Evolutionary conservation across 2,888 invertebrate species (phyloP).

Genomic region (Rotaria macrura): DNA sequence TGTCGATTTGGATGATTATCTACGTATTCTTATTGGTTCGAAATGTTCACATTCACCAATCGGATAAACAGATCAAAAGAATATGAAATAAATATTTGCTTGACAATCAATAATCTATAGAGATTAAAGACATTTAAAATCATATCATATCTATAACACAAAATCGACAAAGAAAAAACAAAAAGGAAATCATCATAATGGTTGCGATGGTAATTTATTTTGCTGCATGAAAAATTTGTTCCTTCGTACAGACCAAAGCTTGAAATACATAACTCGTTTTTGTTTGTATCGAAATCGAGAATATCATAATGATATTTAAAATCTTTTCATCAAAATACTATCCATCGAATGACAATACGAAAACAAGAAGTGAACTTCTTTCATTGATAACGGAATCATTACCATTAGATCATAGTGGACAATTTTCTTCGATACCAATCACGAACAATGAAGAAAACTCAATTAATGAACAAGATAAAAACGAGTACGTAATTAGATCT

Average conservation of each 20-base stretch:
- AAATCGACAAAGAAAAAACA: not conserved
- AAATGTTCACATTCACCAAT: too few relatives aligned
- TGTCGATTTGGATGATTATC: too few relatives aligned
- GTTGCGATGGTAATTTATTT: not conserved
- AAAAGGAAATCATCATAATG: not conserved
- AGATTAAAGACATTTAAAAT: not conserved
- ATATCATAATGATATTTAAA: not conserved
- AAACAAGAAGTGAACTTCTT: not conserved
- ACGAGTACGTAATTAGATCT: too few relatives aligned
- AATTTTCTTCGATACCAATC: not conserved
- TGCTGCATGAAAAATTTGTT: not conserved
- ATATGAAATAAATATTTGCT: too few relatives aligned
- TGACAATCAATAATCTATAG: not conserved
- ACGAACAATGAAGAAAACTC: not conserved
- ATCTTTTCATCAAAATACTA: not conserved
- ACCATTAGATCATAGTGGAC: not conserved
- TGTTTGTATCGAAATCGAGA: not conserved
- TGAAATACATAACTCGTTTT: not conserved
- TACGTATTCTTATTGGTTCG: too few relatives aligned
- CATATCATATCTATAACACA: not conserved
- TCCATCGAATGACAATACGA: not conserved
- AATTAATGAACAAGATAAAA: slow-evolving; percentile 33
- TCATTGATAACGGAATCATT: not conserved
- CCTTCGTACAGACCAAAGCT: not conserved
- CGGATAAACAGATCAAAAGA: too few relatives aligned